phyloP scores from a whole-genome alignment of 2,797 vertebrate genomes.

The Sibirionetta formosa region DNA sequence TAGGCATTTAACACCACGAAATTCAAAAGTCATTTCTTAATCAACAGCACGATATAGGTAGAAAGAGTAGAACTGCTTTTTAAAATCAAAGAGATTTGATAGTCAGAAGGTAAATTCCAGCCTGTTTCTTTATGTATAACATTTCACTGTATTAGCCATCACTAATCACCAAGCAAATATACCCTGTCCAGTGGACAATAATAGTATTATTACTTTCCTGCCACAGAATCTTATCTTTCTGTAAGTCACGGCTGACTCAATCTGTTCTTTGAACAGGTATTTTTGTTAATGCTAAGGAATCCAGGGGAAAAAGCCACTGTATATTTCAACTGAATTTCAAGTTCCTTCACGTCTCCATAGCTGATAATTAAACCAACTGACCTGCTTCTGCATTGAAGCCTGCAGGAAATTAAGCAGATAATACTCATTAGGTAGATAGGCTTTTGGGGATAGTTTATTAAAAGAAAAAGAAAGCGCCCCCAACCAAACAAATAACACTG shows the following conservation, averaged over 20 bases:
- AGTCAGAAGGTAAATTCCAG: slow-evolving; percentile 14
- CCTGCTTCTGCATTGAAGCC: slow-evolving; percentile 67
- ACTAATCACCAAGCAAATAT: slow-evolving; percentile 45
- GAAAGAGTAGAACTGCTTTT: neutral
- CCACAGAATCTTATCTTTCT: slow-evolving; percentile 44
- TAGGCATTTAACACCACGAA: slow-evolving; percentile 10
- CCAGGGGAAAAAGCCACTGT: neutral
- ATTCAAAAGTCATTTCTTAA: slow-evolving; percentile 37
- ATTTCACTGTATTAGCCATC: slow-evolving; percentile 14
- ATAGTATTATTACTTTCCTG: slow-evolving; percentile 38
- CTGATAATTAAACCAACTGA: slow-evolving; percentile 75
- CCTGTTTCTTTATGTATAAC: neutral
- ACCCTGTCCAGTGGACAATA: slow-evolving; percentile 6
- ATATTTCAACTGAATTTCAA: slow-evolving; percentile 65
- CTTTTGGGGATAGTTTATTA: slow-evolving; percentile 68
- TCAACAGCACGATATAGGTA: neutral
- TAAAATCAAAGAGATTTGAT: slow-evolving; percentile 27
- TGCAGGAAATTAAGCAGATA: slow-evolving; percentile 76
- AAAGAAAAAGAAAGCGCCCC: slow-evolving; percentile 40
- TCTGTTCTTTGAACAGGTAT: slow-evolving; percentile 62
- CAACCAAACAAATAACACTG: slow-evolving; percentile 55
- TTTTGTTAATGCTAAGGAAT: slow-evolving; percentile 32
- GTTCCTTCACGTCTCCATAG: slow-evolving; percentile 62
- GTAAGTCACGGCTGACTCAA: slow-evolving; percentile 51
- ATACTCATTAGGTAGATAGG: slow-evolving; percentile 71